Conservation (phyloP, 2,888 invertebrate genomes). For the Masnerella sp. region DNA sequence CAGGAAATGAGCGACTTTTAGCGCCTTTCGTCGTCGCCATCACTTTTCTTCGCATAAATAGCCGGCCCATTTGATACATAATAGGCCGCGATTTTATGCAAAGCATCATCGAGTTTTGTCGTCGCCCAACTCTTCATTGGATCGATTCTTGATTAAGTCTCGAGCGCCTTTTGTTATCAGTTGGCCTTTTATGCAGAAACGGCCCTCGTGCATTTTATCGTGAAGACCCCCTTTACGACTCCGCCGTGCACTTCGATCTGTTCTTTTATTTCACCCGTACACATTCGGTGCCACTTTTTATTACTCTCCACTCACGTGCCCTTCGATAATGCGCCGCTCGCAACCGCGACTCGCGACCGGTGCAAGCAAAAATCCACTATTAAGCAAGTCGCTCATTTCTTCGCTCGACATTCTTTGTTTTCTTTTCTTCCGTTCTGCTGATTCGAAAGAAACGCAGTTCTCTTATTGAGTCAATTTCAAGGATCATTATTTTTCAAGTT, state of each 20-base stretch:
- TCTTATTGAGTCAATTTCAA: not conserved
- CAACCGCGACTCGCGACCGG: not conserved
- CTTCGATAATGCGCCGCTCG: conserved; percentile 20
- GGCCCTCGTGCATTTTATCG: conserved; percentile 36
- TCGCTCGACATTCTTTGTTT: not conserved
- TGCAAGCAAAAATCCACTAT: conserved; percentile 13
- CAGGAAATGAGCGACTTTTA: no score
- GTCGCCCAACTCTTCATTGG: conserved; percentile 10
- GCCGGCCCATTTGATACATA: conserved; percentile 18
- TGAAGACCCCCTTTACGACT: conserved; percentile 50
- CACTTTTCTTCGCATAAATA: conserved; percentile 1
- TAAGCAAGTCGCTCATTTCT: conserved; percentile 5
- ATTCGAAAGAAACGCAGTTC: not conserved
- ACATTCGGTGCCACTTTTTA: conserved; percentile 39
- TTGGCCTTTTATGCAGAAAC: conserved; percentile 49
- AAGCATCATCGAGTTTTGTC: conserved; percentile 19
- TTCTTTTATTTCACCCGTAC: conserved; percentile 39
- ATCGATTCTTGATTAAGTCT: conserved; percentile 55
- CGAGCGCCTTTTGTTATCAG: conserved; percentile 47
- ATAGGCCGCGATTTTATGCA: conserved; percentile 22
- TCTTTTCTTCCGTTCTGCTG: not conserved
- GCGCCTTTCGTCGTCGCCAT: not conserved
- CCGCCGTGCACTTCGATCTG: conserved; percentile 37
- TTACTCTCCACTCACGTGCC: conserved; percentile 27
- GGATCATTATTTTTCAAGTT: no score